Conservation (phyloP, 2,888 invertebrate genomes). For the Stenotaenia linearis region DNA sequence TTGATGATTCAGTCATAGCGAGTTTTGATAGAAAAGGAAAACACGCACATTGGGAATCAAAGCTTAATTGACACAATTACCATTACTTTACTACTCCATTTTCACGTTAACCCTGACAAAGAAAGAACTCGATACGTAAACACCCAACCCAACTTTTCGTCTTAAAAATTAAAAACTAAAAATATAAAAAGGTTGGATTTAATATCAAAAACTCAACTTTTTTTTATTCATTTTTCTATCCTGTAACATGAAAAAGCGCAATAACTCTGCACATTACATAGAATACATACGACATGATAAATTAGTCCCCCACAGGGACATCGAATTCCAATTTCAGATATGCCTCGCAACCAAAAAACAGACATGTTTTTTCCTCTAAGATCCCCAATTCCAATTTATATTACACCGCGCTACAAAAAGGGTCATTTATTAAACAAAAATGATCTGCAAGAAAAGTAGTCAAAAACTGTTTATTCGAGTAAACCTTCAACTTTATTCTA, state of each 20-base stretch:
- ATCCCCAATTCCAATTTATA: neutral
- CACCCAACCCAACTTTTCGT: neutral
- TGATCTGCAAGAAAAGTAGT: neutral
- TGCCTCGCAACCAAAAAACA: neutral
- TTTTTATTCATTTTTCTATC: neutral
- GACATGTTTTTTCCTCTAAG: neutral
- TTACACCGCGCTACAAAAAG: neutral
- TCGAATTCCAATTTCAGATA: constrained; percentile 19
- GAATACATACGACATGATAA: constrained; percentile 5
- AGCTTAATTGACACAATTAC: constrained; percentile 13
- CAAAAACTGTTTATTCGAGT: neutral
- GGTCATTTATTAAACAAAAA: neutral
- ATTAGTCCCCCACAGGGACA: constrained; percentile 3
- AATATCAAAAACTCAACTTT: neutral
- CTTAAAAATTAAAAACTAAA: neutral
- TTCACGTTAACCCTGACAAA: neutral
- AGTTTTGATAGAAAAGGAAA: constrained; percentile 9
- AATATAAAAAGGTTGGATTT: neutral
- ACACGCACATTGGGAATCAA: constrained; percentile 19
- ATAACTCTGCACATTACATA: neutral
- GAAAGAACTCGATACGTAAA: neutral
- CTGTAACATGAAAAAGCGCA: neutral
- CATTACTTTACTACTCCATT: neutral
- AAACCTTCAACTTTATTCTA: neutral
- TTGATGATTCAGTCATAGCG: constrained; percentile 5